Percentiles rank a stretch among this genome's conserved stretches.
Evolutionary conservation across 2,888 invertebrate species (phyloP).

Genomic region (Drosophila setosimentum): DNA sequence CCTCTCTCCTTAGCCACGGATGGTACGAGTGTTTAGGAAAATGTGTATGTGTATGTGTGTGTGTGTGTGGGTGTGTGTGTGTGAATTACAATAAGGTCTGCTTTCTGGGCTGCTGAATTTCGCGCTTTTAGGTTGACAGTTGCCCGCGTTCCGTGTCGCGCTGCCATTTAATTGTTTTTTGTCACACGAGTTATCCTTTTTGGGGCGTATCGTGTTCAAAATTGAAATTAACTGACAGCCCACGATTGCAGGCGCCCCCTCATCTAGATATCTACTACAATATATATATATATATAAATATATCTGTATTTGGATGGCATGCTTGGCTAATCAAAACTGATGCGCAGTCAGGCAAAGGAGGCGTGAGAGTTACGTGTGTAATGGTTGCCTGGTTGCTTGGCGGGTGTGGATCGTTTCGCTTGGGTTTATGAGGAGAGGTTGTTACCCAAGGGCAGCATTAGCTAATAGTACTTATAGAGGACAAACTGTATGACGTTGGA

Average conservation of each 20-base stretch:
- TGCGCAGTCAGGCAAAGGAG: slow-evolving; percentile 17
- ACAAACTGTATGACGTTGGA: neutral
- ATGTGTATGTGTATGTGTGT: slow-evolving; percentile 1
- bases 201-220: slow-evolving; percentile 78
- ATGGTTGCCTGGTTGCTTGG: neutral
- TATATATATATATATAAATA: neutral
- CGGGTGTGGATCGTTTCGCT: slow-evolving; percentile 10
- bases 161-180: slow-evolving; percentile 78
- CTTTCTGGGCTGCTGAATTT: slow-evolving; percentile 45
- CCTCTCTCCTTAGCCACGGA: slow-evolving; percentile 37
- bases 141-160: slow-evolving; percentile 49
- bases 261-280: neutral
- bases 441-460: slow-evolving; percentile 16
- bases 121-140: slow-evolving; percentile 22
- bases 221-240: slow-evolving; percentile 75
- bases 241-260: slow-evolving; percentile 34
- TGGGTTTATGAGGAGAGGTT: slow-evolving; percentile 17
- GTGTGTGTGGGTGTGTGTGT: slow-evolving; percentile 6
- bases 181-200: slow-evolving; percentile 74
- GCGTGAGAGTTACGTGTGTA: slow-evolving; percentile 23
- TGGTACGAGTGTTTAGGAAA: slow-evolving; percentile 44
- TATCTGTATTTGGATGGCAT: slow-evolving; percentile 4
- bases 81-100: slow-evolving; percentile 68
- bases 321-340: slow-evolving; percentile 58
- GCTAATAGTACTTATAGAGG: neutral